Conservation (phyloP, 2,113 vertebrate genomes). For the Condylura cristata region DNA sequence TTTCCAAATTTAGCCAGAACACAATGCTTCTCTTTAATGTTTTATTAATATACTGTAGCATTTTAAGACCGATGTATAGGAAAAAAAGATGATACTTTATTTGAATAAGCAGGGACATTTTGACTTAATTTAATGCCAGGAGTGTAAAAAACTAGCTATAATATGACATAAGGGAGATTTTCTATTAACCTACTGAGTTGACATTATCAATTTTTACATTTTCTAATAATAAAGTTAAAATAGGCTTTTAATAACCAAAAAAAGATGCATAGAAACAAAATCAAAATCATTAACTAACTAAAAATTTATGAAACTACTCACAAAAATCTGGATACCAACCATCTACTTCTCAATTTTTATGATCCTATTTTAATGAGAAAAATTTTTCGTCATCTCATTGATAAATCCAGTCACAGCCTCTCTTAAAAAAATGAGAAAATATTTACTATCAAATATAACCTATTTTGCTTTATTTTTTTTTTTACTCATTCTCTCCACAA, state of each 20-base stretch:
- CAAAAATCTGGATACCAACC: neutral
- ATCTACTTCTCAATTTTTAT: neutral
- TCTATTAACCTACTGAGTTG: conserved; percentile 50
- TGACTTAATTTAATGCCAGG: conserved; percentile 2
- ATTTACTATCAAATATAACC: neutral
- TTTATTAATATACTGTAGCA: conserved; percentile 26
- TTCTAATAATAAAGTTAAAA: neutral
- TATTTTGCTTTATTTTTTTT: neutral
- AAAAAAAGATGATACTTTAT: conserved; percentile 18
- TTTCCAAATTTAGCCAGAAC: conserved; percentile 52
- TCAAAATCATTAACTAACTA: neutral
- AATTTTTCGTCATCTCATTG: neutral
- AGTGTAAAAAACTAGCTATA: neutral
- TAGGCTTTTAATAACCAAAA: neutral
- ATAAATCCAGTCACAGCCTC: neutral
- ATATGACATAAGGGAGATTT: neutral
- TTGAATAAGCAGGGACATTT: neutral
- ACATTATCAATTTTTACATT: conserved; percentile 31
- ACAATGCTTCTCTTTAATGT: conserved; percentile 40
- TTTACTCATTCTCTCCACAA: neutral
- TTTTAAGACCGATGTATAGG: conserved; percentile 35
- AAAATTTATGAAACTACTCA: neutral
- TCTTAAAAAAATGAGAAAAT: neutral
- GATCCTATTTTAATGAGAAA: neutral
- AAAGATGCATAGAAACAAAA: neutral